Percentiles rank a stretch among this genome's conserved stretches.
These are phyloP conservation scores for Otocyon megalotis DNA, from an alignment of 2,113 vertebrate species.

Conservation along the genomic window DNA sequence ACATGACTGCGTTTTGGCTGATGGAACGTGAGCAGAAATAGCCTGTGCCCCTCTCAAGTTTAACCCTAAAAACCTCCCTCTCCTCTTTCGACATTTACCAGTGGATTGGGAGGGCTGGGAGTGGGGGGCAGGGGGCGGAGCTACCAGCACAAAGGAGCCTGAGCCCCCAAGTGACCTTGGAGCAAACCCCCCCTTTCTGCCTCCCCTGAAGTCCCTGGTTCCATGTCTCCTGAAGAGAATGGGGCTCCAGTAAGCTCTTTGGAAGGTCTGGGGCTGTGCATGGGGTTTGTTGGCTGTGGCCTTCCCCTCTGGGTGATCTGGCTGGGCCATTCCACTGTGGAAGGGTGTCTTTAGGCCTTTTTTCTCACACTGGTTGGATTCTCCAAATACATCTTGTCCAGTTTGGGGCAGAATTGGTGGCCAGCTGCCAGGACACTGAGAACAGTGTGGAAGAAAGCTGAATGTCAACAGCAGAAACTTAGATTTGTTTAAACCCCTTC, in stretches of 20 bases:
- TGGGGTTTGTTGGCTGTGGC: background rate
- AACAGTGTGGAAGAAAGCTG: background rate
- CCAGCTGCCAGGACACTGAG: background rate
- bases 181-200: background rate
- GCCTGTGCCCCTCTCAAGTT: background rate
- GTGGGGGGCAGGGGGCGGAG: background rate
- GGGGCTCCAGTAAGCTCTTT: background rate
- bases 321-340: background rate
- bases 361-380: background rate
- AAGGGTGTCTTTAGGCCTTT: background rate
- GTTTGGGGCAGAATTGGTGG: background rate
- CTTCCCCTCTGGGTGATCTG: background rate
- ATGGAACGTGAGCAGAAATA: background rate
- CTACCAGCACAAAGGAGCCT: background rate
- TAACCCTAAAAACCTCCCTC: background rate
- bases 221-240: background rate
- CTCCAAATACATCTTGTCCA: background rate
- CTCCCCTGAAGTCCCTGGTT: background rate
- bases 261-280: background rate
- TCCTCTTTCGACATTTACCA: background rate
- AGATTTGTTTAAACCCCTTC: background rate
- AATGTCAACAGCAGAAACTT: background rate
- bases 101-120: background rate
- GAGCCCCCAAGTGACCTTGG: fast-evolving
- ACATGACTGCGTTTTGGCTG: background rate